These are phyloP conservation scores for Chanos chanos DNA, from an alignment of 2,797 vertebrate species.

Conservation along the genomic window DNA sequence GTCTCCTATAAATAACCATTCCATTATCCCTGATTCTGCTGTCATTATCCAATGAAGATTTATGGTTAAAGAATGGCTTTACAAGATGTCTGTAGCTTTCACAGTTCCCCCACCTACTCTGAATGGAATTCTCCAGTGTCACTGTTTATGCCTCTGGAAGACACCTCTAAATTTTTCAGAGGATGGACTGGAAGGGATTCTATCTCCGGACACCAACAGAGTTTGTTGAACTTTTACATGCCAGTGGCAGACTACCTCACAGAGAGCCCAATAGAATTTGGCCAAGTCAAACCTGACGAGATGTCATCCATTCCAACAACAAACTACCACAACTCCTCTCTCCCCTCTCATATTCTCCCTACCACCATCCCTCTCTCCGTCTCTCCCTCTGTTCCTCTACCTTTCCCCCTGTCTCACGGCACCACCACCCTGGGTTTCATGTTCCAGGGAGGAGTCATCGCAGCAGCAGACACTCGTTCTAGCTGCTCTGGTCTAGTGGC, in stretches of 20 bases:
- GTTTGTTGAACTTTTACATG: constrained; percentile 47
- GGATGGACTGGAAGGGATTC: constrained; percentile 13
- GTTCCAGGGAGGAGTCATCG: constrained; percentile 79
- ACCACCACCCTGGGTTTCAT: constrained; percentile 83
- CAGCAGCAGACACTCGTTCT: constrained; percentile 81
- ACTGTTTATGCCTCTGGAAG: not conserved
- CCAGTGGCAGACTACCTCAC: too few relatives aligned
- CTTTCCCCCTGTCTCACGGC: constrained; percentile 70
- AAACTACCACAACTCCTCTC: too few relatives aligned
- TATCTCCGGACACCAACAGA: constrained; percentile 14
- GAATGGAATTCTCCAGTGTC: constrained; percentile 34
- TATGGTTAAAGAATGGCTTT: constrained; percentile 65
- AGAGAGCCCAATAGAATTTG: too few relatives aligned
- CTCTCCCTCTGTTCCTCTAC: constrained; percentile 30
- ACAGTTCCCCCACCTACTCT: constrained; percentile 26
- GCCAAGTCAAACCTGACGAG: too few relatives aligned
- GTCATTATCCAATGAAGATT: too few relatives aligned
- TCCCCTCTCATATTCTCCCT: too few relatives aligned
- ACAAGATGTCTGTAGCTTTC: constrained; percentile 65
- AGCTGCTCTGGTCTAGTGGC: constrained; percentile 73
- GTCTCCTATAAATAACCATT: too few relatives aligned
- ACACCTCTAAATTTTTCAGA: constrained; percentile 8
- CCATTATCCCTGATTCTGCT: too few relatives aligned
- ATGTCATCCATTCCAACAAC: too few relatives aligned
- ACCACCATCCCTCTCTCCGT: too few relatives aligned